phyloP scores from a whole-genome alignment of 2,888 invertebrate genomes.

The Eupithecia vulgata region DNA sequence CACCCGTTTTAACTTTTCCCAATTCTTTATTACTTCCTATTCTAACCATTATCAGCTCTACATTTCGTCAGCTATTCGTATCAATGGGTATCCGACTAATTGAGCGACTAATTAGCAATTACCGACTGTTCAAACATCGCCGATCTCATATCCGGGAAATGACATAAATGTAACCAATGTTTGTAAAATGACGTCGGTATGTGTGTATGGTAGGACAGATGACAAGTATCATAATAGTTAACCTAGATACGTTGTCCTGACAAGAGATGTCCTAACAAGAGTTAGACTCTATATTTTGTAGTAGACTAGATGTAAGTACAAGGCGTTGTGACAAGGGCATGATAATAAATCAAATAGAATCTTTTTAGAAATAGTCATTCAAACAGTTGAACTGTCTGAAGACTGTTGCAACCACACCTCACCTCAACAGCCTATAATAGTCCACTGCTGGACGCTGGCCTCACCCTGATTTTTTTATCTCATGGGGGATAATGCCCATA shows the following conservation, averaged over 20 bases:
- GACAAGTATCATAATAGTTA: background rate
- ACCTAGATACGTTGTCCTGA: background rate
- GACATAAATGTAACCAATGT: constrained; percentile 12
- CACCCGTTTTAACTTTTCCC: too few relatives aligned
- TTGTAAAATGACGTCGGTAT: background rate
- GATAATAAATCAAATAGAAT: too few relatives aligned
- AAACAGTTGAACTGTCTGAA: too few relatives aligned
- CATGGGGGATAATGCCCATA: too few relatives aligned
- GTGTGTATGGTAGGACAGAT: background rate
- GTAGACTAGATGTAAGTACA: too few relatives aligned
- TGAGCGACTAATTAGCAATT: constrained; percentile 35
- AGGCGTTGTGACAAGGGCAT: background rate
- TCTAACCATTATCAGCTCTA: constrained; percentile 21
- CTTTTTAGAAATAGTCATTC: too few relatives aligned
- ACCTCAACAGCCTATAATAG: too few relatives aligned
- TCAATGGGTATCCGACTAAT: constrained; percentile 32
- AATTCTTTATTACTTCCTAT: background rate
- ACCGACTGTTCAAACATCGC: constrained; percentile 37
- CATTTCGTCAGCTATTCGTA: constrained; percentile 27
- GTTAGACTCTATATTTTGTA: too few relatives aligned
- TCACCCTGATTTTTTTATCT: too few relatives aligned
- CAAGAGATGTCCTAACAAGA: too few relatives aligned
- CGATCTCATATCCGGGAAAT: constrained; percentile 43
- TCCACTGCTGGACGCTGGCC: too few relatives aligned
- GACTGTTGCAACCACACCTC: too few relatives aligned